phyloP scores from a whole-genome alignment of 1,140 invertebrate species.

The Drosophila takahashii region DNA sequence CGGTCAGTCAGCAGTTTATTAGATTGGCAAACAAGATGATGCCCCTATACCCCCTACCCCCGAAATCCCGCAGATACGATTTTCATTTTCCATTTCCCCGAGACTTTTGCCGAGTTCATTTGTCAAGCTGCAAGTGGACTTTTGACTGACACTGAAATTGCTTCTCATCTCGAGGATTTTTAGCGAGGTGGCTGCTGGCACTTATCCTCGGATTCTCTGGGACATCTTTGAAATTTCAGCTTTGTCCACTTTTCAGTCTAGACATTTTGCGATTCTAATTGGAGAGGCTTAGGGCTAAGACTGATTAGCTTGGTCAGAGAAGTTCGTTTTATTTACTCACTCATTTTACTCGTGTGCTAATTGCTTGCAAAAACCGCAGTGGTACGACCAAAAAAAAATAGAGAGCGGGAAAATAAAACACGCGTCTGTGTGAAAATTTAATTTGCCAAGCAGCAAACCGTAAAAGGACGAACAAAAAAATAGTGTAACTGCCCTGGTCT shows the following conservation, averaged over 20 bases:
- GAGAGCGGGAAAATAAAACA: constrained; percentile 22
- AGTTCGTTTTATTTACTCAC: constrained; percentile 16
- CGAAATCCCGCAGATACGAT: background rate
- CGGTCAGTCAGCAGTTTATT: constrained; percentile 72
- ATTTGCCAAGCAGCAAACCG: constrained; percentile 53
- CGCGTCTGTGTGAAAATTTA: constrained; percentile 55
- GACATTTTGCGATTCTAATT: constrained; percentile 63
- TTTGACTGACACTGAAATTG: constrained; percentile 45
- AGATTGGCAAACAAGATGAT: constrained; percentile 63
- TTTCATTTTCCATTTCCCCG: constrained; percentile 10
- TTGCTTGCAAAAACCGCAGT: constrained; percentile 54
- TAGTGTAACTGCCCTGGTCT: constrained; percentile 8
- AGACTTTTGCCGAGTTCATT: constrained; percentile 51
- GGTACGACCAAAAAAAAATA: background rate
- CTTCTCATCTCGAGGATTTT: constrained; percentile 31
- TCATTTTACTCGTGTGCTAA: constrained; percentile 43
- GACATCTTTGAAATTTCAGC: constrained; percentile 13
- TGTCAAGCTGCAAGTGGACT: constrained; percentile 54
- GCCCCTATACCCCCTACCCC: background rate
- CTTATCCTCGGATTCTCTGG: constrained; percentile 3
- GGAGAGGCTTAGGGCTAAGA: constrained; percentile 17
- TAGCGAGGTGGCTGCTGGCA: background rate
- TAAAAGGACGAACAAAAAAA: constrained; percentile 11
- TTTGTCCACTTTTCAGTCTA: constrained; percentile 45
- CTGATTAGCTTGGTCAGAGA: constrained; percentile 23